Conservation (phyloP, 2,797 vertebrate species). For the Amazonetta brasiliensis region DNA sequence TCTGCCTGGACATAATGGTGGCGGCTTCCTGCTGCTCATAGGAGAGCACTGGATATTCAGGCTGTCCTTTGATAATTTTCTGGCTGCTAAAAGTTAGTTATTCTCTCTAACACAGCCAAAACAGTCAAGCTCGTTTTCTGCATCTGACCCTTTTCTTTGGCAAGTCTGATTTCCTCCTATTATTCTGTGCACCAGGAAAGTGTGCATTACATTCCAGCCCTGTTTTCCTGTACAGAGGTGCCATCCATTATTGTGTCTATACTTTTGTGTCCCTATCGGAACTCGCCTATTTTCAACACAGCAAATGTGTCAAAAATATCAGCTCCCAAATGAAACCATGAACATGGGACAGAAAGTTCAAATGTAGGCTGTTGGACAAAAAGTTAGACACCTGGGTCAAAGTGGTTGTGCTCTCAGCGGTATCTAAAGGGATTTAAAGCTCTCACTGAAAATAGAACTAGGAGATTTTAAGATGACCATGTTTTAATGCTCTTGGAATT, state of each 20-base stretch:
- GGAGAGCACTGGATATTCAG: not conserved
- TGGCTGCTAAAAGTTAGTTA: not conserved
- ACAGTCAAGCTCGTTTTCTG: not conserved
- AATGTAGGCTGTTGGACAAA: not conserved
- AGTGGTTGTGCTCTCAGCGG: not conserved
- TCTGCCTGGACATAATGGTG: not conserved
- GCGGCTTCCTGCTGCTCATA: not conserved
- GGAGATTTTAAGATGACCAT: not conserved
- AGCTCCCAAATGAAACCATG: not conserved
- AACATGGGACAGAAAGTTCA: not conserved
- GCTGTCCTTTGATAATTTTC: not conserved
- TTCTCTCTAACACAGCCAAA: not conserved
- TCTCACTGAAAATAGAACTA: not conserved
- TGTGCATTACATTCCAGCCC: not conserved
- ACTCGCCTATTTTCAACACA: not conserved
- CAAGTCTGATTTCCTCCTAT: conserved; percentile 33
- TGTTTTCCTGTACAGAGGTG: conserved; percentile 27
- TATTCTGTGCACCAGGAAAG: not conserved
- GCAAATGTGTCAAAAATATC: not conserved
- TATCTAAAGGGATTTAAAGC: not conserved
- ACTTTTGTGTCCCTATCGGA: not conserved
- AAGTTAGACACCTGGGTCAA: not conserved
- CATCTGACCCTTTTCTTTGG: not conserved
- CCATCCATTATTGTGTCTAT: not conserved
- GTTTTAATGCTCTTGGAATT: not conserved